phyloP scores from a whole-genome alignment of 1,140 invertebrate species.

The Leguminivora glycinivorella region DNA sequence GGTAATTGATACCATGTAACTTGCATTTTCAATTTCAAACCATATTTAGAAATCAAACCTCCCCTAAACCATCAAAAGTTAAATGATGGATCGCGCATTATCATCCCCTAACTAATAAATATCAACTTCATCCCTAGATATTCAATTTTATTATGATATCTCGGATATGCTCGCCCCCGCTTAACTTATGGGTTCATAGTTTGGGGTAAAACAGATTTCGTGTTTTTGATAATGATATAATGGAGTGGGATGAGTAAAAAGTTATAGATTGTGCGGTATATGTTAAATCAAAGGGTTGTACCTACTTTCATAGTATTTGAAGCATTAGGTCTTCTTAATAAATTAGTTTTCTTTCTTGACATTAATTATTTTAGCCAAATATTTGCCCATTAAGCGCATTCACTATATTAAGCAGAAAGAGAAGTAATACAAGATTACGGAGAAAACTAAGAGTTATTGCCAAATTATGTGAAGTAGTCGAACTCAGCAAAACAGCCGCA shows the following conservation, averaged over 20 bases:
- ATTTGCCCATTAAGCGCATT: too few relatives aligned
- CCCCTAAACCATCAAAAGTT: slow-evolving; percentile 9
- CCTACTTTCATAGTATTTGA: too few relatives aligned
- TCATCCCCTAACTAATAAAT: slow-evolving; percentile 17
- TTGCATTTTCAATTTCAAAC: slow-evolving; percentile 17
- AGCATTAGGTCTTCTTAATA: too few relatives aligned
- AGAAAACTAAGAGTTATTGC: not conserved
- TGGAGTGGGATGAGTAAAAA: not conserved
- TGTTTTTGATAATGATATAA: slow-evolving; percentile 4
- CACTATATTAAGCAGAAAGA: not conserved
- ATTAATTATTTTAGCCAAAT: too few relatives aligned
- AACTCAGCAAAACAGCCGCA: not conserved
- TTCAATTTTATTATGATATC: slow-evolving; percentile 26
- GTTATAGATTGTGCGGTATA: not conserved
- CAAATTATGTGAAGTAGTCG: not conserved
- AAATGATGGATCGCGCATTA: slow-evolving; percentile 24
- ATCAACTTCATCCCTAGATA: slow-evolving; percentile 10
- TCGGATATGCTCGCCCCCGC: not conserved
- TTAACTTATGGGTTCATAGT: slow-evolving; percentile 24
- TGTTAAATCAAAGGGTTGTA: not conserved
- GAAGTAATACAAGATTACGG: not conserved
- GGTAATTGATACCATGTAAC: not conserved
- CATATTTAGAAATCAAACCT: not conserved
- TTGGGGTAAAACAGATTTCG: slow-evolving; percentile 15
- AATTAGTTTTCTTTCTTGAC: too few relatives aligned